Percentiles rank a stretch among this genome's conserved stretches.
These are phyloP conservation scores for Dolichopus griseipennis DNA, from an alignment of 2,888 invertebrate genomes.

Conservation along the genomic window DNA sequence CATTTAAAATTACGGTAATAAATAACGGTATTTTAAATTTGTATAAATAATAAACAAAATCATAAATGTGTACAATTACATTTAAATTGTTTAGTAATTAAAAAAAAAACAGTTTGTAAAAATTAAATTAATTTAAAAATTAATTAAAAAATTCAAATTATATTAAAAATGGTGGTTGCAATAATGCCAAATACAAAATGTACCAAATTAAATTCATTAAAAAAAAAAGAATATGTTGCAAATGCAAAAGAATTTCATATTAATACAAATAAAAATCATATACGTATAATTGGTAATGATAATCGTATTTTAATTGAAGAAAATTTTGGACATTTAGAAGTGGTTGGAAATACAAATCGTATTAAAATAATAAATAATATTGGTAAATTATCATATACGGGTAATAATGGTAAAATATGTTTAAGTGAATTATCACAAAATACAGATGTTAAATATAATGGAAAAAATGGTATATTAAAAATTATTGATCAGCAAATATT, in stretches of 20 bases:
- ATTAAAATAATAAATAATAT: conserved; percentile 36
- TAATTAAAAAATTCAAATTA: too few relatives aligned
- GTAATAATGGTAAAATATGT: conserved; percentile 39
- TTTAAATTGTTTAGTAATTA: too few relatives aligned
- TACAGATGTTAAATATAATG: conserved; percentile 36
- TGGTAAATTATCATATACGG: conserved; percentile 36
- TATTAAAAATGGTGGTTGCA: not conserved
- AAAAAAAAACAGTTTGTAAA: too few relatives aligned
- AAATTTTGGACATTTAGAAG: conserved; percentile 34
- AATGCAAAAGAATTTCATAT: conserved; percentile 40
- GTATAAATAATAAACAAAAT: too few relatives aligned
- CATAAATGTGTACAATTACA: too few relatives aligned
- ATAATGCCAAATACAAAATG: not conserved
- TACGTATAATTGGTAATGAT: conserved; percentile 39
- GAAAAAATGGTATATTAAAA: conserved; percentile 39
- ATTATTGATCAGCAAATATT: not conserved
- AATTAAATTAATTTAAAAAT: too few relatives aligned
- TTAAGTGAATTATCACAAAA: conserved; percentile 36
- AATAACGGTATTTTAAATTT: not conserved
- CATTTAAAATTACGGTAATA: too few relatives aligned
- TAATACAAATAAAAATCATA: conserved; percentile 32
- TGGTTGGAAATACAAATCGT: conserved; percentile 37
- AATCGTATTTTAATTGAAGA: conserved; percentile 37
- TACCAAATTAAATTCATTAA: not conserved
- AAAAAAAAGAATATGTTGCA: conserved; percentile 25